Conservation (phyloP, 2,113 vertebrate species). For the Prietella phreatophila region DNA sequence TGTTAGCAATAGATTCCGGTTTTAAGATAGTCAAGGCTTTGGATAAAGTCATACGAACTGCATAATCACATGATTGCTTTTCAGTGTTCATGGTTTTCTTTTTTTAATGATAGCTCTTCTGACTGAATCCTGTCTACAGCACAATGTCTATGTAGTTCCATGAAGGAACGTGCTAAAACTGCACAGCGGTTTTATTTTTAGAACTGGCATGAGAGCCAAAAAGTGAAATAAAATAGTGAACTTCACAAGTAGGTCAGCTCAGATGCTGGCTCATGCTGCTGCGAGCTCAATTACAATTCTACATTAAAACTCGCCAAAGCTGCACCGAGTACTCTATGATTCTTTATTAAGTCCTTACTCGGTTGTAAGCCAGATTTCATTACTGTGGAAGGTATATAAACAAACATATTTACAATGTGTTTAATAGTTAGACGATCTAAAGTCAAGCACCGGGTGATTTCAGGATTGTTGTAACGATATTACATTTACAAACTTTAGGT, state of each 20-base stretch:
- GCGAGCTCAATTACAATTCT: constrained; percentile 72
- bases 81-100: neutral
- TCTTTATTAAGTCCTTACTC: constrained; percentile 41
- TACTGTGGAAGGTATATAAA: neutral
- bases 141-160: constrained; percentile 64
- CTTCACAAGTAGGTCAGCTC: constrained; percentile 75
- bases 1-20: neutral
- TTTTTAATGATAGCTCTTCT: constrained; percentile 49
- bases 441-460: too few relatives aligned
- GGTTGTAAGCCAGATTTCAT: neutral
- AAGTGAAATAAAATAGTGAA: constrained; percentile 61
- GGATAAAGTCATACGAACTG: neutral
- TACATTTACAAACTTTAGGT: too few relatives aligned
- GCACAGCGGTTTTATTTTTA: constrained; percentile 74
- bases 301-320: constrained; percentile 61
- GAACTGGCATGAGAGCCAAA: constrained; percentile 62
- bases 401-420: neutral
- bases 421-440: too few relatives aligned
- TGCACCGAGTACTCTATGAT: constrained; percentile 59
- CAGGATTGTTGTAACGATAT: too few relatives aligned
- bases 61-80: neutral
- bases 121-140: constrained; percentile 66
- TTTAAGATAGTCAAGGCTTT: neutral
- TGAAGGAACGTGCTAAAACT: constrained; percentile 71
- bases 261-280: constrained; percentile 68